Conservation (phyloP, 2,113 vertebrate genomes). For the Microtus richardsoni region DNA sequence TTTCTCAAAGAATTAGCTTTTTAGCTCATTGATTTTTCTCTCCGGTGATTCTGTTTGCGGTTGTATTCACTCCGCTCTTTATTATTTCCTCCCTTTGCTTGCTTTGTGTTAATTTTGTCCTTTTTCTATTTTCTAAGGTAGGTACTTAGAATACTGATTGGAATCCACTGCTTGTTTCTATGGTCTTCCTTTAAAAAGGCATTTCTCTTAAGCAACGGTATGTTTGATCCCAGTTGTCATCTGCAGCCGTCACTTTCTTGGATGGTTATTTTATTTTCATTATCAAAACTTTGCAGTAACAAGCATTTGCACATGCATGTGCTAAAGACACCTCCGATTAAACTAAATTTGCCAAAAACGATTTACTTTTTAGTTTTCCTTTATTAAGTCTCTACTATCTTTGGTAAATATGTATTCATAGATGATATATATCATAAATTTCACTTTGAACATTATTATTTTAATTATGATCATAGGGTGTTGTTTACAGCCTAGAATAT, state of each 20-base stretch:
- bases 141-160: slow-evolving; percentile 34
- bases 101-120: slow-evolving; percentile 6
- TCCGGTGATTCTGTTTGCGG: slow-evolving; percentile 19
- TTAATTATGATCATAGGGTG: slow-evolving; percentile 7
- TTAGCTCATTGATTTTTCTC: slow-evolving; percentile 47
- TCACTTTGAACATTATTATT: not conserved
- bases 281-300: slow-evolving; percentile 38
- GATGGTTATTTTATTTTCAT: slow-evolving; percentile 10
- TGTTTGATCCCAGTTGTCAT: slow-evolving; percentile 15
- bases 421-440: slow-evolving; percentile 5
- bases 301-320: slow-evolving; percentile 13
- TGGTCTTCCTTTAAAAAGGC: not conserved
- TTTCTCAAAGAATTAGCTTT: slow-evolving; percentile 31
- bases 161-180: slow-evolving; percentile 16
- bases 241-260: slow-evolving; percentile 18
- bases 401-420: not conserved
- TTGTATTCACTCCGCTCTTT: not conserved
- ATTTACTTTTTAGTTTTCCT: slow-evolving; percentile 29
- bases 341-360: slow-evolving; percentile 29
- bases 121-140: slow-evolving; percentile 16
- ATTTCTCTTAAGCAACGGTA: slow-evolving; percentile 6
- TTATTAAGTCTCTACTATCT: slow-evolving; percentile 19
- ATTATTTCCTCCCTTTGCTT: slow-evolving; percentile 37
- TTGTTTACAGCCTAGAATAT: not conserved
- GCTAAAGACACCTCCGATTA: slow-evolving; percentile 16